phyloP scores from a whole-genome alignment of 2,888 invertebrate genomes.

The Artemia sp. region DNA sequence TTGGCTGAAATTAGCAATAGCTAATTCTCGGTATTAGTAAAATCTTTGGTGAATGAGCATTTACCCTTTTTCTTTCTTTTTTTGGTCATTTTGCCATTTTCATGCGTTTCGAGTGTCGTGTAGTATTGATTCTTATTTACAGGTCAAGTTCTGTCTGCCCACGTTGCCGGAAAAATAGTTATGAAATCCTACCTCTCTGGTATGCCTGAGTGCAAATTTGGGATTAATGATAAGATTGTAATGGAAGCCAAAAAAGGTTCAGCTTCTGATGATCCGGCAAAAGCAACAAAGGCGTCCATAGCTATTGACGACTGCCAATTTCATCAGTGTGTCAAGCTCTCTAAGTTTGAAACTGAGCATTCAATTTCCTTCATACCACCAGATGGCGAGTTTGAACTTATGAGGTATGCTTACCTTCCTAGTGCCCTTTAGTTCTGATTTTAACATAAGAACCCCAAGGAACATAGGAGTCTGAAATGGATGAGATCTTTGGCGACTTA shows the following conservation, averaged over 20 bases:
- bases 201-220: constrained; percentile 99
- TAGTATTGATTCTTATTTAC: constrained; percentile 25
- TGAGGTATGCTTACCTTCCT: constrained; percentile 48
- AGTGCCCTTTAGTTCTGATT: no score
- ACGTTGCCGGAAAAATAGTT: constrained; percentile 96
- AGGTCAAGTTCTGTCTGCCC: constrained; percentile 95
- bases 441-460: no score
- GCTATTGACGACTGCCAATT: constrained; percentile 99
- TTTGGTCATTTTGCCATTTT: no score
- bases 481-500: no score
- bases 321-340: constrained; percentile 97
- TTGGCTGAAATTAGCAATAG: neutral
- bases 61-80: constrained; percentile 19
- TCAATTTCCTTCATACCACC: constrained; percentile 99
- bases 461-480: no score
- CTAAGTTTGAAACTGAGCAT: constrained; percentile 99
- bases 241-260: constrained; percentile 67
- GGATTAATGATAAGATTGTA: constrained; percentile 97
- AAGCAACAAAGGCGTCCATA: constrained; percentile 88
- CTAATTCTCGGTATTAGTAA: no score
- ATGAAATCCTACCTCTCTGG: constrained; percentile 99
- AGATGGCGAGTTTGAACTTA: constrained; percentile 97
- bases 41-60: neutral
- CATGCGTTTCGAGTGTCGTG: constrained; percentile 4
- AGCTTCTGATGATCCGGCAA: constrained; percentile 52